Evolutionary conservation across 1,140 invertebrate genomes (phyloP), one percentile per base, ranked within the genome.

Genomic region (Drosophila bocki): DNA sequence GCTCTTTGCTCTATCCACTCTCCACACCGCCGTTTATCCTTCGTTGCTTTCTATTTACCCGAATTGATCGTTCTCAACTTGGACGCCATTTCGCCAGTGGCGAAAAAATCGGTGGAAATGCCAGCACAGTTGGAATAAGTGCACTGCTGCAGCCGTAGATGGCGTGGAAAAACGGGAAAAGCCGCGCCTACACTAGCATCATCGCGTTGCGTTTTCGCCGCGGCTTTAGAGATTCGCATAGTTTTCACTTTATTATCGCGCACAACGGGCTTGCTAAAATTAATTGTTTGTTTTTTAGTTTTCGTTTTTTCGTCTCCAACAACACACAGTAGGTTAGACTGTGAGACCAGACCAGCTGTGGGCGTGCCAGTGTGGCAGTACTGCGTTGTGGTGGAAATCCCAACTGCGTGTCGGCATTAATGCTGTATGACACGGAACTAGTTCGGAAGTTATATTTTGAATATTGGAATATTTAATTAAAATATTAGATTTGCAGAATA

Each of bases 271-370:
- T 22, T 59, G 37, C 37, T 17, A 72, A 71, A 50, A 71, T 71
- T 12, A 29, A 69, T 71, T 72, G 67, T 72, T 72, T 71, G 70
- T 72, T 72, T 72, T 59, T 50, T 71, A 71, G 56, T 70, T 51
- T 72, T 71, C 50, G 7, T 51, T 51, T 50, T 57, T 53, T 53
- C 29, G 15, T 56, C 26, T 11, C 47, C 62, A 69, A 48, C 35
- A 56, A 71, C 47, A 54, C 62, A 54, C 62, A 69, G 50, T 47
- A 41, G 47, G 19, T 26, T 47, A 65, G 60, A 69, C 58, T 50
- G 64, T 50, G 60, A 53, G 67, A 70, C 67, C 67, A 70, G 67
- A 37, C 67, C 65, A 69, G 65, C 65, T 69, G 67, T 64, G 59
- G 57, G 26, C 8, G 59, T 19, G 17, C 13, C 26, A 51, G 37